A percentile compares a stretch with the other conserved stretches of the same genome.
These are phyloP conservation scores for Schrankia costaestrigalis DNA, from an alignment of 2,888 invertebrate species.

Conservation along the genomic window DNA sequence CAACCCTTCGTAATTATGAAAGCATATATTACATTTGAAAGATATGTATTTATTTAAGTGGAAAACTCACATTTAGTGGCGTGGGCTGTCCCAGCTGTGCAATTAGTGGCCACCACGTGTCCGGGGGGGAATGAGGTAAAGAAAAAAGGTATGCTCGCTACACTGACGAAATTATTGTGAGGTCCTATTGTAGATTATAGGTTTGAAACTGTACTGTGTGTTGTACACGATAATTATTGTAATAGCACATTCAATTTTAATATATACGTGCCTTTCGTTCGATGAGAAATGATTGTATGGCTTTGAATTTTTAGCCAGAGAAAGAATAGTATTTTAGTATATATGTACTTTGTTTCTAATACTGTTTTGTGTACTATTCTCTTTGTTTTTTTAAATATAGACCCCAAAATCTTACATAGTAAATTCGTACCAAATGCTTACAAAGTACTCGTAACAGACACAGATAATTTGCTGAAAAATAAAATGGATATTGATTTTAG, in stretches of 20 bases:
- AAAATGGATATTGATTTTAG: too few species aligned
- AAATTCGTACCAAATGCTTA: too few species aligned
- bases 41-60: conserved; percentile 60
- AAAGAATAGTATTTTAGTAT: too few species aligned
- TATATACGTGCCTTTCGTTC: too few species aligned
- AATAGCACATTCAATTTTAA: conserved; percentile 10
- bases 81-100: conserved; percentile 73
- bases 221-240: conserved; percentile 9
- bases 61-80: conserved; percentile 60
- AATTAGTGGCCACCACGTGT: conserved; percentile 76
- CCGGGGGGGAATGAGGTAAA: conserved; percentile 60
- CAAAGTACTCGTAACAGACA: too few species aligned
- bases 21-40: conserved; percentile 26
- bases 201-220: conserved; percentile 16
- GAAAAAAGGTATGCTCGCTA: conserved; percentile 31
- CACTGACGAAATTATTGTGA: conserved; percentile 36
- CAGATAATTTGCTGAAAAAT: too few species aligned
- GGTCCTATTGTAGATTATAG: conserved; percentile 28
- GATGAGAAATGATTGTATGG: too few species aligned
- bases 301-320: too few species aligned
- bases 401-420: too few species aligned
- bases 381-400: too few species aligned
- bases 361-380: too few species aligned
- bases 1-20: conserved; percentile 31
- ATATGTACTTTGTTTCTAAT: too few species aligned